These are phyloP conservation scores for Melanotaenia nigrans DNA, from an alignment of 2,797 vertebrate genomes.

Conservation along the genomic window DNA sequence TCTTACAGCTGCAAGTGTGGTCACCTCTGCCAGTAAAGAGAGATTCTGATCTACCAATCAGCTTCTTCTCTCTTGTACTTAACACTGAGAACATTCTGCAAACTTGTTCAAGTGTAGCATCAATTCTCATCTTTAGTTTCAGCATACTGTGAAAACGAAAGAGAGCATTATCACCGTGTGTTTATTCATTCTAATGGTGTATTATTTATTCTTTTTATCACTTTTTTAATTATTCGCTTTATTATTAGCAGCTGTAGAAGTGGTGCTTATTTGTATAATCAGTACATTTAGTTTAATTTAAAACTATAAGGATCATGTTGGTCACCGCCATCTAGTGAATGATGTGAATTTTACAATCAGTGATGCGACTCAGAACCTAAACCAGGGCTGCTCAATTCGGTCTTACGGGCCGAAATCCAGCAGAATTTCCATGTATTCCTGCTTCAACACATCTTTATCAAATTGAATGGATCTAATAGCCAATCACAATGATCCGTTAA, in stretches of 20 bases:
- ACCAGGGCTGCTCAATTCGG: no score
- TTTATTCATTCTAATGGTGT: not conserved
- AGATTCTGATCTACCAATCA: not conserved
- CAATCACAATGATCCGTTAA: no score
- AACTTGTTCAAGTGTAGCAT: not conserved
- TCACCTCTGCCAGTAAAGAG: not conserved
- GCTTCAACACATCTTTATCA: no score
- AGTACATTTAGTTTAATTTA: not conserved
- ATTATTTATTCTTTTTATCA: not conserved
- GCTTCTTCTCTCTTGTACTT: not conserved
- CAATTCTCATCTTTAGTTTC: not conserved
- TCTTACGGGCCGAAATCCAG: no score
- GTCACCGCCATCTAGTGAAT: not conserved
- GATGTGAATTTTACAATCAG: not conserved
- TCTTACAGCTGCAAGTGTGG: not conserved
- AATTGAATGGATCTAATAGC: no score
- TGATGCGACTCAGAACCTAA: no score
- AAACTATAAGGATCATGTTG: no score
- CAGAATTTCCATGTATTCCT: no score
- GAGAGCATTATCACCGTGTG: not conserved
- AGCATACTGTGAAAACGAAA: not conserved
- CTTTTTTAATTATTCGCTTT: not conserved
- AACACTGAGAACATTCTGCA: not conserved
- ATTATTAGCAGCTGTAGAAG: not conserved
- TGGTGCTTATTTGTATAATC: not conserved